Conservation (phyloP, 2,113 vertebrate genomes). For the Oxyura jamaicensis region DNA sequence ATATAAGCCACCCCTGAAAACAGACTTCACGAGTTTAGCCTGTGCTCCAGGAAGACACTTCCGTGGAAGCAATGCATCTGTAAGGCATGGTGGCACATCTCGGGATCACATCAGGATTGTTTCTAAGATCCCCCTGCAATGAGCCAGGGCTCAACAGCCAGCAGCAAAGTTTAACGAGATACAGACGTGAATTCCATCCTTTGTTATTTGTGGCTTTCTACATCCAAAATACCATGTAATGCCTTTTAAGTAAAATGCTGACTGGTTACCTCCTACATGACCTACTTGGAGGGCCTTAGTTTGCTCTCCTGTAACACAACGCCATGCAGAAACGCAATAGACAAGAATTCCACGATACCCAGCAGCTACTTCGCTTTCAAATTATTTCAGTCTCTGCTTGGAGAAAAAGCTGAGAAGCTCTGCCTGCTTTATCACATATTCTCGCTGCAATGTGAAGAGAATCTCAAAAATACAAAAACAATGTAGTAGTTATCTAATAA, state of each 20-base stretch:
- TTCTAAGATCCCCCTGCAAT: neutral
- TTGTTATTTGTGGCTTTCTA: neutral
- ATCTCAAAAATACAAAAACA: neutral
- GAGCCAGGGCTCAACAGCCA: neutral
- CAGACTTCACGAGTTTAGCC: neutral
- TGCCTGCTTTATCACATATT: neutral
- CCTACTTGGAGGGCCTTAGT: neutral
- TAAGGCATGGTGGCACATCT: neutral
- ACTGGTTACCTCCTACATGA: neutral
- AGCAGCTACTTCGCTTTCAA: neutral
- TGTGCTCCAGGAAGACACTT: neutral
- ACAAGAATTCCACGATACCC: neutral
- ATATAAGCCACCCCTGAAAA: neutral
- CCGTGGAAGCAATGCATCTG: neutral
- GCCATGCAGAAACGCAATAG: neutral
- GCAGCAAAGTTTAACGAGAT: neutral
- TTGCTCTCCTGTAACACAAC: neutral
- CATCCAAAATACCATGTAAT: neutral
- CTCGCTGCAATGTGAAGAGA: neutral
- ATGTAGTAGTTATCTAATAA: neutral
- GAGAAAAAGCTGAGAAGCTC: neutral
- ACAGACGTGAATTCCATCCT: neutral
- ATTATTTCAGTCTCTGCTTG: neutral
- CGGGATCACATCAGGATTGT: accelerated
- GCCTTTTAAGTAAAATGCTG: neutral